Evolutionary conservation across 2,888 invertebrate species (phyloP), one percentile per base, ranked within the genome.

Genomic region (Pterobdella sp.): DNA sequence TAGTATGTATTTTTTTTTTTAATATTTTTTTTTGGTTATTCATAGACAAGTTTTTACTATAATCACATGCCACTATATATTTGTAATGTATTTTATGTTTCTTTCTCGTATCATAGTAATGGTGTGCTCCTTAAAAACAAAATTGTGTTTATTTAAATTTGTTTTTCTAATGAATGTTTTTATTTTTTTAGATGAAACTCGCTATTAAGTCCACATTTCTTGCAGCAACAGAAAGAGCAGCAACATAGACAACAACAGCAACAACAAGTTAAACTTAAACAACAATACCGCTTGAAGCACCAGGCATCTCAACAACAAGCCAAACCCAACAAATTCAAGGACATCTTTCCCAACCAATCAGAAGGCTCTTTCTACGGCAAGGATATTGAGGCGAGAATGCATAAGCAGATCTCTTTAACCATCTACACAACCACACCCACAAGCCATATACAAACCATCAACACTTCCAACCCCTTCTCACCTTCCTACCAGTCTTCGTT

Each of bases 301-400:
- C 60, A 56, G 60, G 3, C 7, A 3, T 14, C 4, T 3, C 60
- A 56, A 56, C 60, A 56, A 7, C 60, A 56, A 26, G 3, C 49
- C 4, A 56, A 4, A n/a, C n/a, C 60, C 18, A 22, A 18, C n/a
- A 56, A 56, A 4, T 26, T 22, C 4, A 4, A 22, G 60, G 60
- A 22, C 60, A 56, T 56, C 60, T 56, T 56, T n/a, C 60, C 60
- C 60, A 56, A 56, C 60, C 60, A 56, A 56, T 56, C 60, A 7
- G 60, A 56, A 56, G n/a, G n/a, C 10, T 22, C 60, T 26, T n/a
- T 56, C 49, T 42, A 22, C 49, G 10, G 22, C n/a, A 22, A 56
- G 7, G 60, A 56, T 26, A 26, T 18, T 22, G 26, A 26, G 42
- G 42, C 7, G 18, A 18, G n/a, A 4, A 22, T 56, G 10, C 60